Percentiles rank a stretch among this genome's conserved stretches.
Conservation (phyloP, 2,113 vertebrate species). For the Callipepla californica region DNA sequence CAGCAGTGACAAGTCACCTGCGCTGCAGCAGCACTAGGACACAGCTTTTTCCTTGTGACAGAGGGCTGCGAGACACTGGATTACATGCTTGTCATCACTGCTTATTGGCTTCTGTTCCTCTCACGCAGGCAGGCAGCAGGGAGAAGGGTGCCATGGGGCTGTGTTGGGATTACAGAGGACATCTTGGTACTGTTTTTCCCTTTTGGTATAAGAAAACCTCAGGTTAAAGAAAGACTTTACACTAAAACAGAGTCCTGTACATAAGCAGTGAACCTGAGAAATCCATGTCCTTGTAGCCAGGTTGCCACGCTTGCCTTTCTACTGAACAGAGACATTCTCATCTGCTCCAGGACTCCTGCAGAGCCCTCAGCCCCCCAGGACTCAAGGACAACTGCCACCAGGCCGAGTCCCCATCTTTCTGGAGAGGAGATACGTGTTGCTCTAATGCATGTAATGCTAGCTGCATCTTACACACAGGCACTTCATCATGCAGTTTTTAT, state of each 20-base stretch:
- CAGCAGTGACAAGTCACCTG: background rate
- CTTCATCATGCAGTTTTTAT: background rate
- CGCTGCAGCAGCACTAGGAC: background rate
- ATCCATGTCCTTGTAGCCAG: background rate
- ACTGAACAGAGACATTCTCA: background rate
- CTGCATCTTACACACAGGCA: background rate
- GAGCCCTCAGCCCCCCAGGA: background rate
- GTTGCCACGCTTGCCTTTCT: background rate
- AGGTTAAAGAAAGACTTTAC: background rate
- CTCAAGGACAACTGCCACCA: background rate
- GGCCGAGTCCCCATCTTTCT: background rate
- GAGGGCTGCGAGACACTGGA: conserved; percentile 26
- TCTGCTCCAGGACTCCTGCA: background rate
- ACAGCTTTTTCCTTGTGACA: conserved; percentile 42
- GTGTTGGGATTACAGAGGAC: background rate
- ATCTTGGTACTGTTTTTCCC: background rate
- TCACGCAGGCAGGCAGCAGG: background rate
- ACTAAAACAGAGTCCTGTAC: background rate
- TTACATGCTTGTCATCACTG: conserved; percentile 55
- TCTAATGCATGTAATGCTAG: background rate
- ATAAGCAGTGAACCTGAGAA: background rate
- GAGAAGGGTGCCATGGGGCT: background rate
- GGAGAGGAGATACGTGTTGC: rapidly evolving
- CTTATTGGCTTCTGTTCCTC: conserved; percentile 58
- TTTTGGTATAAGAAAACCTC: background rate